Conservation (phyloP, 2,113 vertebrate species). For the Eudyptes chrysolophus region DNA sequence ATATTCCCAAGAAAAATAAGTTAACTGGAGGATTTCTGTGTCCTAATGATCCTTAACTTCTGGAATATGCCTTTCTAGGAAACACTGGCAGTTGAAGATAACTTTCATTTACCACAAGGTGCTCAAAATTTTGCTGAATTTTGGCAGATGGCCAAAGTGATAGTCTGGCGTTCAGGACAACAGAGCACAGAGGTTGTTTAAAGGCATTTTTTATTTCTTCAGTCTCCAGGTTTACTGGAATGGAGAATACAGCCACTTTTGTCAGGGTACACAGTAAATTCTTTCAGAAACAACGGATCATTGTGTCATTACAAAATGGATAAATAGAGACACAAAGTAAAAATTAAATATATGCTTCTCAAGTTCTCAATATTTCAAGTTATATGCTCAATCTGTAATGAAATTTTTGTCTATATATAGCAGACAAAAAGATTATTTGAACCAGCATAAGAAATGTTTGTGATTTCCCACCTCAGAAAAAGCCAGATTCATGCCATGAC, state of each 20-base stretch:
- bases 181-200: neutral
- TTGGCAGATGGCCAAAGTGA: neutral
- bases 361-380: neutral
- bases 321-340: conserved; percentile 22
- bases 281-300: conserved; percentile 49
- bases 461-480: neutral
- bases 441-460: neutral
- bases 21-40: neutral
- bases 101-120: neutral
- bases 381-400: neutral
- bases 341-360: conserved; percentile 22
- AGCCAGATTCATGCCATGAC: neutral
- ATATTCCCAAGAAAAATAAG: neutral
- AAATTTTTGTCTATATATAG: neutral
- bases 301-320: conserved; percentile 1
- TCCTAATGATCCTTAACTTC: neutral
- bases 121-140: neutral
- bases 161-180: neutral
- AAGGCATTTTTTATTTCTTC: neutral
- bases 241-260: neutral
- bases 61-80: neutral
- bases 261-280: neutral
- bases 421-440: neutral
- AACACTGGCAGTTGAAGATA: neutral
- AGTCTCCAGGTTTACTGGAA: neutral